These are phyloP conservation scores for Hyposoter dolosus DNA, from an alignment of 2,888 invertebrate genomes.

Conservation along the genomic window DNA sequence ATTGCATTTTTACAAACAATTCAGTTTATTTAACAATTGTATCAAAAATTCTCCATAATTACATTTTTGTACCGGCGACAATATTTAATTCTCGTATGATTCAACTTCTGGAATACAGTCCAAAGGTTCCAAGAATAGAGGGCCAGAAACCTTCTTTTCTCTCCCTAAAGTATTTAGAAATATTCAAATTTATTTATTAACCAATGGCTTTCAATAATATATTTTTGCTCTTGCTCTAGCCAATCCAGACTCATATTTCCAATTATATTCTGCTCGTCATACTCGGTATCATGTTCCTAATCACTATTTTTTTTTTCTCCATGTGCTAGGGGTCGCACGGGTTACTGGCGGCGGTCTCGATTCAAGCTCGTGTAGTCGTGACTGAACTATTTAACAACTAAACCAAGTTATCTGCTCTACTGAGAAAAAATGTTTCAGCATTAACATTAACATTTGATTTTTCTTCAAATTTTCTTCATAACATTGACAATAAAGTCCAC, in stretches of 20 bases:
- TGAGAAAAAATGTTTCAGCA: neutral
- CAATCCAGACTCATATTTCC: neutral
- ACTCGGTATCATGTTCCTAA: conserved; percentile 29
- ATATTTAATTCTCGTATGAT: neutral
- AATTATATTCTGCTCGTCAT: neutral
- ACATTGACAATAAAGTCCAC: neutral
- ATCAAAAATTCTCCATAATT: neutral
- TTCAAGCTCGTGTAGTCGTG: conserved; percentile 1
- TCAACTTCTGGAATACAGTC: neutral
- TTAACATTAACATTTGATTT: neutral
- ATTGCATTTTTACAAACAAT: neutral
- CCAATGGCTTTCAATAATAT: neutral
- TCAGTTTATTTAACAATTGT: neutral
- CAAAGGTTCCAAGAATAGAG: neutral
- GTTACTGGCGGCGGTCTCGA: conserved; percentile 28
- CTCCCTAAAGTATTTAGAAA: neutral
- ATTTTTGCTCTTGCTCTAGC: neutral
- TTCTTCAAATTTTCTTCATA: neutral
- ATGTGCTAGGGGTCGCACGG: conserved; percentile 34
- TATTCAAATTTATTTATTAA: neutral
- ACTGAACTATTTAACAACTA: neutral
- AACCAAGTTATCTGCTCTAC: neutral
- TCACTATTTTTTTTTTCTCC: conserved; percentile 37
- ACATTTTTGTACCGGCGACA: too few relatives aligned
- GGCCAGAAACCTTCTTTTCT: neutral